Evolutionary conservation across 2,797 vertebrate genomes (phyloP).

Genomic region (Takifugu rubripes): DNA sequence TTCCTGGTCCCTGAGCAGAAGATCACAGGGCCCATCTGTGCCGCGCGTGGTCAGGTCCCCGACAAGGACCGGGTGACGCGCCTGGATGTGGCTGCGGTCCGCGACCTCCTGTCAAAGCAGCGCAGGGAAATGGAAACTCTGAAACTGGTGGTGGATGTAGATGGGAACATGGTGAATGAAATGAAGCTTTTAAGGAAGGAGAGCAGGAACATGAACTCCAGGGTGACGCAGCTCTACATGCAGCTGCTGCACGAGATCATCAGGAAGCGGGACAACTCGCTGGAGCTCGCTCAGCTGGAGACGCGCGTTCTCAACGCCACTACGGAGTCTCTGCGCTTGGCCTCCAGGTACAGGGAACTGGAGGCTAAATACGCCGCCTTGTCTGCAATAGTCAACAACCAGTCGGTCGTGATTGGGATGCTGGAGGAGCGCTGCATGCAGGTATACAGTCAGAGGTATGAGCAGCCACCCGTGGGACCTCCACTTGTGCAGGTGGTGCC

Average conservation of each 20-base stretch:
- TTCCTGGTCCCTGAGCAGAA: slow-evolving; percentile 96
- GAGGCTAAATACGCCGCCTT: slow-evolving; percentile 85
- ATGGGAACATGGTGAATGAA: slow-evolving; percentile 94
- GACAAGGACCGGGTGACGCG: slow-evolving; percentile 87
- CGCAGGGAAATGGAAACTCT: slow-evolving; percentile 90
- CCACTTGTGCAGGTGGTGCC: slow-evolving; percentile 93
- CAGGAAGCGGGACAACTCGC: slow-evolving; percentile 92
- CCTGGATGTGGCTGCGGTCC: slow-evolving; percentile 88
- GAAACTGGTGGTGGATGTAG: slow-evolving; percentile 92
- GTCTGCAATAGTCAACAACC: slow-evolving; percentile 90
- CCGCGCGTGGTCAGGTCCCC: slow-evolving; percentile 78
- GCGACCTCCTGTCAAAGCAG: slow-evolving; percentile 89
- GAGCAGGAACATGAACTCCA: slow-evolving; percentile 98
- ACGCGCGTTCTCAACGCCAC: slow-evolving; percentile 92
- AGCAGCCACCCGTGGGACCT: slow-evolving; percentile 75
- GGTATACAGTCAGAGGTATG: slow-evolving; percentile 76
- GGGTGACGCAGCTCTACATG: slow-evolving; percentile 98
- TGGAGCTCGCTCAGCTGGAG: slow-evolving; percentile 94
- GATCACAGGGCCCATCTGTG: slow-evolving; percentile 94
- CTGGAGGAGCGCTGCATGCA: slow-evolving; percentile 90
- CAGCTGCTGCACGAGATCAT: slow-evolving; percentile 97
- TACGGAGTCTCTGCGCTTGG: slow-evolving; percentile 86
- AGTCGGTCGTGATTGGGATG: slow-evolving; percentile 85
- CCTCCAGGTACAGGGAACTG: slow-evolving; percentile 87
- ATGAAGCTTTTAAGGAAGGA: slow-evolving; percentile 96